Conservation (phyloP, 2,888 invertebrate species). For the Cheilosia soror region DNA sequence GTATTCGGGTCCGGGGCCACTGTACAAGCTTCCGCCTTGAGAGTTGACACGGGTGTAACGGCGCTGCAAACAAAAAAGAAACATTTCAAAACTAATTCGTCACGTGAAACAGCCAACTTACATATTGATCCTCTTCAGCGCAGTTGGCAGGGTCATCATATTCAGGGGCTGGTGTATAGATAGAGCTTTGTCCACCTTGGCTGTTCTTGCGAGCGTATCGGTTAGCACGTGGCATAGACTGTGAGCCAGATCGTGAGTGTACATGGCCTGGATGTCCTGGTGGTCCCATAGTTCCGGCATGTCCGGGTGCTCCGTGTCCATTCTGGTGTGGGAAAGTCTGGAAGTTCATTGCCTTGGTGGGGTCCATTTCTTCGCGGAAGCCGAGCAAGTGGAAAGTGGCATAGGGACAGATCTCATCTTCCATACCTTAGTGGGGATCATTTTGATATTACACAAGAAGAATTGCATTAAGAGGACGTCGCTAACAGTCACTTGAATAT, state of each 20-base stretch:
- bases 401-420: conserved; percentile 98
- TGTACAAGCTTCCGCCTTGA: conserved; percentile 87
- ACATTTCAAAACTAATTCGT: background rate
- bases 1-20: conserved; percentile 91
- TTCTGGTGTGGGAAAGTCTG: conserved; percentile 93
- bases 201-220: conserved; percentile 90
- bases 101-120: conserved; percentile 79
- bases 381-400: conserved; percentile 98
- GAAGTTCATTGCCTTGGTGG: conserved; percentile 95
- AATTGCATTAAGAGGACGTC: conserved; percentile 26
- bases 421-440: conserved; percentile 88
- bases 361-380: conserved; percentile 98
- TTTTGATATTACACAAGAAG: conserved; percentile 29
- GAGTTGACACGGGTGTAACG: conserved; percentile 90
- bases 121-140: conserved; percentile 96
- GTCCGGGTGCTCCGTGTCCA: conserved; percentile 86
- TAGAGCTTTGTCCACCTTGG: conserved; percentile 92
- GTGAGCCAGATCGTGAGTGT: conserved; percentile 93
- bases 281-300: conserved; percentile 93
- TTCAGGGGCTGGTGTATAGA: conserved; percentile 93
- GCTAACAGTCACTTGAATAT: background rate
- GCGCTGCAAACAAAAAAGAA: conserved; percentile 81
- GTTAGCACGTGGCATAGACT: conserved; percentile 93
- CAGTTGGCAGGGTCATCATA: conserved; percentile 97
- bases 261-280: conserved; percentile 91